Percentiles rank a stretch among this genome's conserved stretches.
phyloP scores from a whole-genome alignment of 2,888 invertebrate species.

The Thera obeliscata region DNA sequence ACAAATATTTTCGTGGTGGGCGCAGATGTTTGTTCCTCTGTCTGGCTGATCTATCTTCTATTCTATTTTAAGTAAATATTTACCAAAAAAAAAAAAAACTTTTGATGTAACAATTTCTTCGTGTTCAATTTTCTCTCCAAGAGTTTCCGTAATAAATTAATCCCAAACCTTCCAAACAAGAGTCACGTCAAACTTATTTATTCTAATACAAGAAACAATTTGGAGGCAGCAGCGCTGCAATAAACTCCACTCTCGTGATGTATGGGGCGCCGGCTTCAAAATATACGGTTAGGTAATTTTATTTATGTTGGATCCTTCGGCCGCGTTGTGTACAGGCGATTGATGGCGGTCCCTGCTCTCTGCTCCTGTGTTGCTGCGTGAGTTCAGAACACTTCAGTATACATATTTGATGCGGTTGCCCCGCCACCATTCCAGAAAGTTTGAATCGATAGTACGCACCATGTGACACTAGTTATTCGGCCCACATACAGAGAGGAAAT shows the following conservation, averaged over 20 bases:
- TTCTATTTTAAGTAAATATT: too few species aligned
- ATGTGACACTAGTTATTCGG: conserved; percentile 46
- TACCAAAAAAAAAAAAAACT: too few species aligned
- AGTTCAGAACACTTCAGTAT: conserved; percentile 57
- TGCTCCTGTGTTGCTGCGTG: conserved; percentile 49
- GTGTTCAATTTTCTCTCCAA: not conserved
- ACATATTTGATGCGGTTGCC: conserved; percentile 67
- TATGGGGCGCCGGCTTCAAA: conserved; percentile 49
- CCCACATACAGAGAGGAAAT: conserved; percentile 32
- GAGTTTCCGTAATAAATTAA: conserved; percentile 16
- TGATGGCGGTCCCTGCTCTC: conserved; percentile 55
- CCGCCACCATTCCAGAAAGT: conserved; percentile 49
- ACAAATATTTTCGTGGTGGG: too few species aligned
- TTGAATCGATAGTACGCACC: conserved; percentile 65
- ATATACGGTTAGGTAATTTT: conserved; percentile 55
- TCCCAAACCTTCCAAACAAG: conserved; percentile 11
- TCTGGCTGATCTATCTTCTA: too few species aligned
- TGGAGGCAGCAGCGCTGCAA: conserved; percentile 40
- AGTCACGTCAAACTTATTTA: conserved; percentile 32
- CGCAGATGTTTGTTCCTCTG: too few species aligned
- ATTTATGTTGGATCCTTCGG: conserved; percentile 54
- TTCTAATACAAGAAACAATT: conserved; percentile 41
- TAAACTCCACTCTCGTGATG: conserved; percentile 47
- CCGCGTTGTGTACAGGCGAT: conserved; percentile 44
- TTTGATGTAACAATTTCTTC: not conserved